Conservation (phyloP, 2,888 invertebrate genomes). For the Creontiades dilutus region DNA sequence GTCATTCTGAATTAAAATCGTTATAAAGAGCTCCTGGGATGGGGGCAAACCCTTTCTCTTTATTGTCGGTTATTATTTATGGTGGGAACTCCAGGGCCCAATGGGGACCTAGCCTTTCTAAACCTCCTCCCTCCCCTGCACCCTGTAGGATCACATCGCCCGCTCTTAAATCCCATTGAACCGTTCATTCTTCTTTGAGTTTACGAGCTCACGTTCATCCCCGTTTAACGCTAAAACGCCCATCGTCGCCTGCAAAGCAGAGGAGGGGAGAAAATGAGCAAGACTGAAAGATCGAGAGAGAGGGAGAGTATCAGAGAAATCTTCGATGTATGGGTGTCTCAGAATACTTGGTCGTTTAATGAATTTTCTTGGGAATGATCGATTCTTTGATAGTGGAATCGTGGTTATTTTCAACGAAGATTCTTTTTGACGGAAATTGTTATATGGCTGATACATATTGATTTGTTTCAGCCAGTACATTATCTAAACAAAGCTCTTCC, state of each 20-base stretch:
- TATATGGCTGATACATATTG: no score
- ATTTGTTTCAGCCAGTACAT: no score
- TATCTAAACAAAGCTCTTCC: no score
- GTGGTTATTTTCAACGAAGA: no score
- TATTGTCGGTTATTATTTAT: slow-evolving; percentile 22
- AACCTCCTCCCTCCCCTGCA: background rate
- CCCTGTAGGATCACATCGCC: background rate
- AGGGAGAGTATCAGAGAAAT: no score
- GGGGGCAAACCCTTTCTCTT: background rate
- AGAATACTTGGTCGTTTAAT: no score
- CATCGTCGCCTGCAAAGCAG: background rate
- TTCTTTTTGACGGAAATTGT: no score
- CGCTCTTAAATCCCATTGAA: background rate
- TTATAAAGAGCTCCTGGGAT: background rate
- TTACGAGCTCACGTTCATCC: slow-evolving; percentile 11
- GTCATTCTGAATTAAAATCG: slow-evolving; percentile 4
- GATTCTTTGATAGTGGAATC: no score
- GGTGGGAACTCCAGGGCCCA: background rate
- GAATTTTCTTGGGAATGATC: no score
- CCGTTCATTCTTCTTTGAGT: background rate
- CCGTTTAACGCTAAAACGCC: slow-evolving; percentile 7
- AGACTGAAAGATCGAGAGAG: no score
- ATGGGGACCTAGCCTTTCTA: background rate
- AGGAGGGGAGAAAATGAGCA: no score
- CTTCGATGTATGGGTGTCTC: no score